Evolutionary conservation across 2,888 invertebrate genomes (phyloP), one percentile per base, ranked within the genome.

Genomic region (Auanema freiburgensis): DNA sequence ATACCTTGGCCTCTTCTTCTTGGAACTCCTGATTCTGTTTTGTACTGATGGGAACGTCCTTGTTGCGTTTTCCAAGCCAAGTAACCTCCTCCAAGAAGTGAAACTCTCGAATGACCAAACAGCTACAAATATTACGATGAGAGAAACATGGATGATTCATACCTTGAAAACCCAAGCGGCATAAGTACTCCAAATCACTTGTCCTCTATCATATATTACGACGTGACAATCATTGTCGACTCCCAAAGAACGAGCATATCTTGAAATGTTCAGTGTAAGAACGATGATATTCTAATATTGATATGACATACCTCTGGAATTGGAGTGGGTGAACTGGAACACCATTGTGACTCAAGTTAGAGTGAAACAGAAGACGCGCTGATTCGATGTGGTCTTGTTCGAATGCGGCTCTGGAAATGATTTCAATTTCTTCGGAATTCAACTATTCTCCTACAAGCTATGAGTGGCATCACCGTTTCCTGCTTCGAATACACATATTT

Each of bases 291-390:
- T 33, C 4, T 33, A 33, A 33, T 33, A 8, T 5, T 33, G 33
- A 33, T 33, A 33, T 8, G 18, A 1, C 33, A 4, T 49, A 66
- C 68, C 66, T 43, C 57, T 75, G 75, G 52, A 77, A 77, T 51
- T 74, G 73, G 3, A 81, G 76, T 24, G 81, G 81, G 67, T 81
- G 81, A 5, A 81, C 81, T 25, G 81, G 81, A 25, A 82, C 80
- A 24, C 80, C 80, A 40, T 71, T 69, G 62, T 82, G 81, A 33
- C 74, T 76, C 21, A 81, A 64, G 51, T 79, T 80, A 11, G 77
- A 70, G 57, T 80, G 78, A 57, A 74, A 76, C n/a, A 81, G 69
- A 1, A 79, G 66, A 24, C 71, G 71, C 11, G 81, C 79, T 14
- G 71, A 68, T 49, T 82, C 77, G 41, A 81, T 72, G 66, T 81